Base-by-base conservation (phyloP, 2,888 invertebrate species). In the Aproaerema taeniolella region DNA sequence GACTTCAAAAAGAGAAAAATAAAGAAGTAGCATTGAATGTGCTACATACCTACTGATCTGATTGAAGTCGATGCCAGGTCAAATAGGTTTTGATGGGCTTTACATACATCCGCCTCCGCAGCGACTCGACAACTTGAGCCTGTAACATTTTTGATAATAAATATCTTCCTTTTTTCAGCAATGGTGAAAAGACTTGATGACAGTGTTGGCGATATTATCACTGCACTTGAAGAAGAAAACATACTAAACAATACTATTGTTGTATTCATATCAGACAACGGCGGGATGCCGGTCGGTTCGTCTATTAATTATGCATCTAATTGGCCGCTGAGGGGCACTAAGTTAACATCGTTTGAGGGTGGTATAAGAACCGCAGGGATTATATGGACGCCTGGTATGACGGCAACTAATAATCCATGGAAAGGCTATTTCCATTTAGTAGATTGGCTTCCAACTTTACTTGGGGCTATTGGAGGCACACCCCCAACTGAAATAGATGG, bases 211-310 rank as follows among this genome's bases (percentile, higher is more conserved):
- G 88, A 90, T 25, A 89, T 97, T 9, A 87, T 95, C 1, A 66
- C 88, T 34, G 90, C 93, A 2, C 76, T 98, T 38, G 80, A 89
- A 37, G 67, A 88, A 0, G 90, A 89, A 42, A 86, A 88, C 1
- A 91, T 96, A 76, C 79, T 97, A 47, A 83, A 94, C 30, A 92
- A 97, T 64, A 93, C 95, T 1, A 90, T 98, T 31, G 88, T 98
- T 38, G 73, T 95, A 1, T 98, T 97, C 66, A 90, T 93, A 52
- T 93, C 95, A 8, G 98, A 97, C 67, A 97, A 97, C 66, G 96
- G 96, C 0, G 95, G 92, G 0, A 94, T 94, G 34, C 91, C 94
- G 1, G 80, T 88, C 40, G 95, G 95, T 0, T 57, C 88, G 34
- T 90, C 91, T 59, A 66, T 87, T 35, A 97, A 95, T 72, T 89